Evolutionary conservation across 2,797 vertebrate genomes (phyloP).

Genomic region (Typhlichthys subterraneus): DNA sequence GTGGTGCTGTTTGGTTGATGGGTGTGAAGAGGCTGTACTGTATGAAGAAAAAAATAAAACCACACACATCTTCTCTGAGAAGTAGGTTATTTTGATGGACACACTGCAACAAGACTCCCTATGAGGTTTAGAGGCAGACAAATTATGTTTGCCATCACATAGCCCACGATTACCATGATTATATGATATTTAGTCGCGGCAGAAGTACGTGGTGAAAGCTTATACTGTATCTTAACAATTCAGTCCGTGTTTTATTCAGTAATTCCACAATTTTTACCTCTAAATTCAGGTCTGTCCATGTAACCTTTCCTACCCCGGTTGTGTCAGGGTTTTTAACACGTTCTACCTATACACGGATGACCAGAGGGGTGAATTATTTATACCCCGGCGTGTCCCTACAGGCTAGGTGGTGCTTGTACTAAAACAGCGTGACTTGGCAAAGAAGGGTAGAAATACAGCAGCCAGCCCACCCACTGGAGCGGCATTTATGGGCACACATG

Average conservation of each 20-base stretch:
- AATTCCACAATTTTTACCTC: constrained; percentile 50
- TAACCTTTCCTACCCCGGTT: constrained; percentile 24
- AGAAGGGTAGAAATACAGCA: constrained; percentile 35
- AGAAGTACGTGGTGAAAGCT: too few species aligned
- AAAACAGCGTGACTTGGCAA: constrained; percentile 58
- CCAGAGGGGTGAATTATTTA: constrained; percentile 72
- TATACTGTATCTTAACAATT: too few species aligned
- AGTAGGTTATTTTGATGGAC: neutral
- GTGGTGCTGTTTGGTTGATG: neutral
- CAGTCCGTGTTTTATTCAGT: neutral
- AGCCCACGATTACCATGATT: too few species aligned
- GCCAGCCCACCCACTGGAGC: constrained; percentile 25
- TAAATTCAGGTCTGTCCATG: constrained; percentile 35
- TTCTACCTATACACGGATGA: constrained; percentile 43
- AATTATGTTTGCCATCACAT: too few species aligned
- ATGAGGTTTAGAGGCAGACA: too few species aligned
- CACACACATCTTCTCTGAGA: too few species aligned
- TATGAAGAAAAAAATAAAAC: neutral
- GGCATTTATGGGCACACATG: constrained; percentile 28
- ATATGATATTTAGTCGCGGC: too few species aligned
- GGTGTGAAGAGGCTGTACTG: neutral
- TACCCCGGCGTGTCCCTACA: constrained; percentile 83
- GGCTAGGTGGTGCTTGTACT: constrained; percentile 50
- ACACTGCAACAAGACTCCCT: neutral
- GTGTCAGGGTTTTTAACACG: constrained; percentile 39